A percentile compares a stretch with the other conserved stretches of the same genome.
Evolutionary conservation across 2,888 invertebrate genomes (phyloP).

Genomic region (Andrena praecox): DNA sequence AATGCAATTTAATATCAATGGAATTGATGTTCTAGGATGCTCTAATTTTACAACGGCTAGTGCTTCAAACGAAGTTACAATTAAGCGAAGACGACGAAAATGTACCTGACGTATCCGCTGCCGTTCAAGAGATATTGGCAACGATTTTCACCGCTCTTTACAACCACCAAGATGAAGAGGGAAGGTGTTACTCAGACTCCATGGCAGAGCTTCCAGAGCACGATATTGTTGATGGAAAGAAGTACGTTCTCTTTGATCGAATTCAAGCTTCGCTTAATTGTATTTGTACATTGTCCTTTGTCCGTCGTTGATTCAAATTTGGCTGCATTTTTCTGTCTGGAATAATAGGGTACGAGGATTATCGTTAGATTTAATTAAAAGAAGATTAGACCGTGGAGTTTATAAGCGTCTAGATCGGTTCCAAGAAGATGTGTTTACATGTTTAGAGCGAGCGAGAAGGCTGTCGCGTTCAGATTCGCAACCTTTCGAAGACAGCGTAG

Average conservation of each 20-base stretch:
- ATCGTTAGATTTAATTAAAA: conserved; percentile 96
- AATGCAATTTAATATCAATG: neutral
- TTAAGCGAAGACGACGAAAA: conserved; percentile 94
- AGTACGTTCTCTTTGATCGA: conserved; percentile 84
- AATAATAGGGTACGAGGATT: conserved; percentile 90
- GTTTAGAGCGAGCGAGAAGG: conserved; percentile 95
- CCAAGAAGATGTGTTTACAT: conserved; percentile 98
- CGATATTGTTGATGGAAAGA: conserved; percentile 89
- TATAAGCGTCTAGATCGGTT: conserved; percentile 97
- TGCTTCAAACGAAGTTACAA: conserved; percentile 96
- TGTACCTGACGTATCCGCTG: conserved; percentile 95
- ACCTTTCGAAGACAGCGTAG: conserved; percentile 97
- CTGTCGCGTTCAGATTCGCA: conserved; percentile 97
- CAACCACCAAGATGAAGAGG: conserved; percentile 98
- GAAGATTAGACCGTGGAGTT: conserved; percentile 95
- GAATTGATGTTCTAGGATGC: conserved; percentile 89
- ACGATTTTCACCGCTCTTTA: conserved; percentile 97
- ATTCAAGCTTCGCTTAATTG: conserved; percentile 7
- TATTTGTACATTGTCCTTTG: conserved; percentile 23
- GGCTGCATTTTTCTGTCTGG: conserved; percentile 33
- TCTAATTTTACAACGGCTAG: conserved; percentile 95
- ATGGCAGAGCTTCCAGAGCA: conserved; percentile 97
- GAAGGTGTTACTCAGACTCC: conserved; percentile 98
- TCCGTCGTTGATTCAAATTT: neutral
- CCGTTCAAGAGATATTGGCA: conserved; percentile 95